Percentiles rank a stretch among this genome's conserved stretches.
Conservation (phyloP, 2,888 invertebrate genomes). For the Sipha maydis region DNA sequence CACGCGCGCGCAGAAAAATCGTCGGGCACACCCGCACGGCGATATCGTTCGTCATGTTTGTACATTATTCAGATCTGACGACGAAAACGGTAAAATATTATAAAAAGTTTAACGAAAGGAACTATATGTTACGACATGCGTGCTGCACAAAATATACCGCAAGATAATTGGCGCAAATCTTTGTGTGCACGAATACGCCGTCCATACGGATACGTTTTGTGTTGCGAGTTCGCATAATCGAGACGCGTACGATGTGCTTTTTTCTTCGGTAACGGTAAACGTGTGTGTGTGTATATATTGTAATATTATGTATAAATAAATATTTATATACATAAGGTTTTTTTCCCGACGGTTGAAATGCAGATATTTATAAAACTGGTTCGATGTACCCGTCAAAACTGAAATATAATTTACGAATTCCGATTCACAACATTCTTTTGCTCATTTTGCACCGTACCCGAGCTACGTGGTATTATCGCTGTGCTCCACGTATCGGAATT, state of each 20-base stretch:
- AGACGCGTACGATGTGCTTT: not conserved
- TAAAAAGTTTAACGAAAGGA: too few species aligned
- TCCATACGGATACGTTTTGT: not conserved
- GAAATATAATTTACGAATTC: not conserved
- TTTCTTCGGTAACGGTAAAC: not conserved
- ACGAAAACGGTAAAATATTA: too few species aligned
- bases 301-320: not conserved
- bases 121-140: too few species aligned
- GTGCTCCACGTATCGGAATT: not conserved
- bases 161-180: not conserved
- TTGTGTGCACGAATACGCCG: too few species aligned
- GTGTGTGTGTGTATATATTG: not conserved
- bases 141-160: not conserved
- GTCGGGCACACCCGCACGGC: too few species aligned
- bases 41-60: too few species aligned
- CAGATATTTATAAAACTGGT: slow-evolving; percentile 1
- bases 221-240: not conserved
- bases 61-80: too few species aligned
- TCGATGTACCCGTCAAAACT: not conserved
- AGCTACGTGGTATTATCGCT: not conserved
- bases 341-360: not conserved
- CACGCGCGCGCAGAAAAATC: too few species aligned
- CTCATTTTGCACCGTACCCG: not conserved
- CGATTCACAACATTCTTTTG: not conserved
- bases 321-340: not conserved